Conservation (phyloP, 1,140 invertebrate species). For the Heliconius congener region DNA sequence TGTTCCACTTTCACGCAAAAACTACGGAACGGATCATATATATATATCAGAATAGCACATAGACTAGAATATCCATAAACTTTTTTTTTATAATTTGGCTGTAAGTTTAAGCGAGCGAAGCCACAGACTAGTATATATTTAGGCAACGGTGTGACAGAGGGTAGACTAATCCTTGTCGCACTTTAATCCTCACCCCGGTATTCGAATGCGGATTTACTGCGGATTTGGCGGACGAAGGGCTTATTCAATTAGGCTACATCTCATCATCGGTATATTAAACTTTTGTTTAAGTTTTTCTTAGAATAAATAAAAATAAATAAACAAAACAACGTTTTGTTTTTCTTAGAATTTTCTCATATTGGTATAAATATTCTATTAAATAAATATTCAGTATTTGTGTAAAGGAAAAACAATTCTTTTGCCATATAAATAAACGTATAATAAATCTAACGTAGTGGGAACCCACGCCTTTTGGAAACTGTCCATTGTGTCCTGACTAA, state of each 20-base stretch:
- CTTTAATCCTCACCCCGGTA: slow-evolving; percentile 34
- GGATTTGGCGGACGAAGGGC: slow-evolving; percentile 37
- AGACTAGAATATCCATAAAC: too few species aligned
- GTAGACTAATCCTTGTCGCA: slow-evolving; percentile 34
- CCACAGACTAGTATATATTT: neutral
- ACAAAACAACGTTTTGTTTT: neutral
- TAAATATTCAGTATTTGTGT: neutral
- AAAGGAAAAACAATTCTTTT: too few species aligned
- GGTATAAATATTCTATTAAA: neutral
- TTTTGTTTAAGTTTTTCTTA: neutral
- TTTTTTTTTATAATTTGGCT: too few species aligned
- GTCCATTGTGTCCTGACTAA: too few species aligned
- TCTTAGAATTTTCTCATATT: neutral
- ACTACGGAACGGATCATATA: too few species aligned
- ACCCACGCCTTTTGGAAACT: too few species aligned
- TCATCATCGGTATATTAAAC: neutral
- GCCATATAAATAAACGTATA: too few species aligned
- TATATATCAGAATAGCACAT: too few species aligned
- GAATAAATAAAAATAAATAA: neutral
- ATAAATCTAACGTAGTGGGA: too few species aligned
- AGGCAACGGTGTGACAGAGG: slow-evolving; percentile 10
- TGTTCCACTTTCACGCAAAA: too few species aligned
- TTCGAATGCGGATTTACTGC: slow-evolving; percentile 38
- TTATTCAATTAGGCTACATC: slow-evolving; percentile 34
- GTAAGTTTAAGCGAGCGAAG: too few species aligned